phyloP scores from a whole-genome alignment of 2,797 vertebrate genomes.

The Cirrhinus molitorella region DNA sequence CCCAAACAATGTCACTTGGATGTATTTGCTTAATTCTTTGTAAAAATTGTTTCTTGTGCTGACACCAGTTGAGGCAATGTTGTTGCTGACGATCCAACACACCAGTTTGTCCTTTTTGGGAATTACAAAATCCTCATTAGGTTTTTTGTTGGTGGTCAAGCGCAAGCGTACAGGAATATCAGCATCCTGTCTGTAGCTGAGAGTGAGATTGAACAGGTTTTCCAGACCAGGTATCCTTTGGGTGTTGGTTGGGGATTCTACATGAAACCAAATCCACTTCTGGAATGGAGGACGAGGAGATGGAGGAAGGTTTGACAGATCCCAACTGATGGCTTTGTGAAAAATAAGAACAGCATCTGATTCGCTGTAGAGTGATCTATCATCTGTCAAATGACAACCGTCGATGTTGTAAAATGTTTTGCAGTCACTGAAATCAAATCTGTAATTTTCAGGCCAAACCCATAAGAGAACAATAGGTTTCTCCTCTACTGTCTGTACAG shows the following conservation, averaged over 20 bases:
- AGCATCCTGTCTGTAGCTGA: conserved; percentile 80
- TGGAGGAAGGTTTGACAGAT: conserved; percentile 83
- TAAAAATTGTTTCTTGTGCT: conserved; percentile 72
- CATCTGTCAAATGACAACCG: conserved; percentile 82
- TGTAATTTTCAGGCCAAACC: conserved; percentile 87
- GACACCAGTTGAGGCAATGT: conserved; percentile 62
- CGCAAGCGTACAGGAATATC: conserved; percentile 87
- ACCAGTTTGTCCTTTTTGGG: conserved; percentile 85
- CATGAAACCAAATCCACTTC: conserved; percentile 91
- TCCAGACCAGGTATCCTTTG: conserved; percentile 80
- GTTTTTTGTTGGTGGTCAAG: conserved; percentile 74
- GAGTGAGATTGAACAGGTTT: conserved; percentile 87
- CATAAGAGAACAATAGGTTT: conserved; percentile 85
- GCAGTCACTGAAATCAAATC: conserved; percentile 83
- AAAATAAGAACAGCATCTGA: conserved; percentile 84
- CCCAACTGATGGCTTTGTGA: conserved; percentile 80
- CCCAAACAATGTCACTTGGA: conserved; percentile 83
- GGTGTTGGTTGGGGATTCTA: conserved; percentile 88
- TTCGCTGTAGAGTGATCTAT: conserved; percentile 80
- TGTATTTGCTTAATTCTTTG: conserved; percentile 83
- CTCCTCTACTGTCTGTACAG: not conserved
- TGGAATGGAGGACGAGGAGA: conserved; percentile 85
- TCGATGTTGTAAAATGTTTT: conserved; percentile 81
- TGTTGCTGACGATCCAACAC: conserved; percentile 92
- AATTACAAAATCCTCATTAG: conserved; percentile 80